Evolutionary conservation across 1,140 invertebrate species (phyloP).

Genomic region (Whitmania pigra): DNA sequence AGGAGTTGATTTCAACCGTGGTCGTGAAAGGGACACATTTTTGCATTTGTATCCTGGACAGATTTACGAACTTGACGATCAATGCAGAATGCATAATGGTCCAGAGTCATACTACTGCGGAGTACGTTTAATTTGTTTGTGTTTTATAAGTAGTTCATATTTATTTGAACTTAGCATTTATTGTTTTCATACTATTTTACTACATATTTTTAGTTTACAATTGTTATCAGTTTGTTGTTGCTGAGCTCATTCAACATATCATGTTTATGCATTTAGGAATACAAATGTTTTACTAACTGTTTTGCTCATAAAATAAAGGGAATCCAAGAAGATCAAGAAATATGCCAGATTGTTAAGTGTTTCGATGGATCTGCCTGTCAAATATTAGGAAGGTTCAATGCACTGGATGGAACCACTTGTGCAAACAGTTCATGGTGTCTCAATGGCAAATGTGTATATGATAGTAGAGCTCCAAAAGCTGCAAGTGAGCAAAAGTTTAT

Average conservation of each 20-base stretch:
- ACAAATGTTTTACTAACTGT: no score
- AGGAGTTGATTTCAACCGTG: conserved; percentile 19
- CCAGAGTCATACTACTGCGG: conserved; percentile 29
- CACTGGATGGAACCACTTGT: conserved; percentile 21
- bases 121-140: conserved; percentile 19
- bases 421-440: conserved; percentile 23
- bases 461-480: conserved; percentile 23
- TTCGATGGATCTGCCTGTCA: not conserved
- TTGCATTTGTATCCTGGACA: conserved; percentile 26
- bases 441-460: conserved; percentile 24
- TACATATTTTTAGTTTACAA: no score
- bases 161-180: no score
- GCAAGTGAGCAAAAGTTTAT: conserved; percentile 24
- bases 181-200: not conserved
- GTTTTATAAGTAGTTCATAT: no score
- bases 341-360: not conserved
- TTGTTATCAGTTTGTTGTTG: no score
- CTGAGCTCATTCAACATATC: no score
- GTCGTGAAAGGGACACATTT: conserved; percentile 19
- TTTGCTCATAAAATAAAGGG: no score
- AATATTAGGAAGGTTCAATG: not conserved
- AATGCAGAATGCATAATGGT: conserved; percentile 29
- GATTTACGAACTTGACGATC: conserved; percentile 27
- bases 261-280: no score
- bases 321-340: not conserved